These are phyloP conservation scores for Sitta carolinensis DNA, from an alignment of 2,797 vertebrate species.

Conservation along the genomic window DNA sequence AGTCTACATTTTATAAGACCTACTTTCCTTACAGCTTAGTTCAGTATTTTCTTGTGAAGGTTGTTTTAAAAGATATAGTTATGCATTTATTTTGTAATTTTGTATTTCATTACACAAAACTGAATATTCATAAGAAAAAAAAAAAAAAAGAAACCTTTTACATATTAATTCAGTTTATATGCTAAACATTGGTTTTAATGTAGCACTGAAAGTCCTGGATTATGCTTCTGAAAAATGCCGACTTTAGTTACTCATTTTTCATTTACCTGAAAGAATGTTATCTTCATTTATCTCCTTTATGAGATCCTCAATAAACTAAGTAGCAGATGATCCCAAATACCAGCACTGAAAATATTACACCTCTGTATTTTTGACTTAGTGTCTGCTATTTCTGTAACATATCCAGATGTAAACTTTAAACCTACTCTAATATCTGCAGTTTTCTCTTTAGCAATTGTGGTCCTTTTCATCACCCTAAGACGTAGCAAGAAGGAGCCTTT, in stretches of 20 bases:
- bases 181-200: background rate
- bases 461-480: slow-evolving; percentile 93
- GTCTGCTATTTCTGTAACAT: background rate
- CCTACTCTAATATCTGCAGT: slow-evolving; percentile 58
- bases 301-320: background rate
- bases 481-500: slow-evolving; percentile 94
- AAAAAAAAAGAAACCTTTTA: background rate
- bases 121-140: background rate
- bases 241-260: background rate
- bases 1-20: background rate
- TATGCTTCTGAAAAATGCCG: background rate
- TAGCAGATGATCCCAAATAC: background rate
- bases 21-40: background rate
- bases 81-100: background rate
- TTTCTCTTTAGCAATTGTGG: slow-evolving; percentile 87
- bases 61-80: background rate
- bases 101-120: background rate
- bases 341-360: background rate
- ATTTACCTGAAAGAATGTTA: background rate
- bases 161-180: background rate
- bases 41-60: background rate
- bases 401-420: slow-evolving; percentile 3
- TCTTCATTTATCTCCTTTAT: background rate
- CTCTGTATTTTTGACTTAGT: background rate
- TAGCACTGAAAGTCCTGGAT: background rate